phyloP scores from a whole-genome alignment of 2,888 invertebrate species.

The Spicauda simplicius region DNA sequence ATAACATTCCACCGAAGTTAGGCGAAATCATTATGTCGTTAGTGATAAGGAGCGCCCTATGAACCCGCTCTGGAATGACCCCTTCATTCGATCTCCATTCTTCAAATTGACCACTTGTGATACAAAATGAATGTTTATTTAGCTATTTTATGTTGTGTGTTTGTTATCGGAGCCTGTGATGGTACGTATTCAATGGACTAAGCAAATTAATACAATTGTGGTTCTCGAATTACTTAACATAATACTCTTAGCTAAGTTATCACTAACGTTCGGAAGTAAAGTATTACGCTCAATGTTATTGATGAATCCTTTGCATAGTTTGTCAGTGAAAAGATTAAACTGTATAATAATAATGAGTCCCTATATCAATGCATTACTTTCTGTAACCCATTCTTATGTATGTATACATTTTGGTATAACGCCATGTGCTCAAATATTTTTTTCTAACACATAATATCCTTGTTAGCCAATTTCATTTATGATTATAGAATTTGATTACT shows the following conservation, averaged over 20 bases:
- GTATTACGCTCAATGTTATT: not conserved
- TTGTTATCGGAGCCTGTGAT: constrained; percentile 27
- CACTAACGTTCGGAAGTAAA: not conserved
- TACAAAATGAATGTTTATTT: constrained; percentile 16
- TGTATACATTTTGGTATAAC: too few species aligned
- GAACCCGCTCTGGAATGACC: constrained; percentile 41
- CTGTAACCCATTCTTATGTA: too few species aligned
- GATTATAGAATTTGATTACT: too few species aligned
- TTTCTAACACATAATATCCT: too few species aligned
- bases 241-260: not conserved
- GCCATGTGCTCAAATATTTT: too few species aligned
- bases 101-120: constrained; percentile 33
- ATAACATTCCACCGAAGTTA: constrained; percentile 5
- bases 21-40: constrained; percentile 2
- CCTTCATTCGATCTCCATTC: constrained; percentile 26
- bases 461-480: too few species aligned
- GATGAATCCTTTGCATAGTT: too few species aligned
- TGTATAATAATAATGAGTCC: too few species aligned
- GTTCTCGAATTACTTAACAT: not conserved
- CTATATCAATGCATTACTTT: too few species aligned
- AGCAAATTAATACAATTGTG: not conserved
- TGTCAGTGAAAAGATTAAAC: too few species aligned
- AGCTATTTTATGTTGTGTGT: constrained; percentile 16
- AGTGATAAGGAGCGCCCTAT: constrained; percentile 42
- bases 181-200: constrained; percentile 9